Conservation (phyloP, 1,140 invertebrate species). For the Eumeta japonica region DNA sequence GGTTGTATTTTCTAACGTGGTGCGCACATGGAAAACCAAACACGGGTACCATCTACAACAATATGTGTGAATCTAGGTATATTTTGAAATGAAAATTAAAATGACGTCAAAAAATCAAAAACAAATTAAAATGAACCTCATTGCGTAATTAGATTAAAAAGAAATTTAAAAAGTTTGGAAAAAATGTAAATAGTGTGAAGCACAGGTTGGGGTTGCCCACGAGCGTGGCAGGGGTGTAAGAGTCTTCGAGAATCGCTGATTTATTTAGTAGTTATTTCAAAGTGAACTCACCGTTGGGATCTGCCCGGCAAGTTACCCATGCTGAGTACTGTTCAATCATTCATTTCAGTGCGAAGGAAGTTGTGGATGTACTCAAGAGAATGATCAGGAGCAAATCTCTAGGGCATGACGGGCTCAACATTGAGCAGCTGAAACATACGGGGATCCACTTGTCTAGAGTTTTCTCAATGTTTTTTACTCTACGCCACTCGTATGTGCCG, state of each 20-base stretch:
- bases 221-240: not conserved
- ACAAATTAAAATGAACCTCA: constrained; percentile 3
- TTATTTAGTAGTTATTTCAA: constrained; percentile 2
- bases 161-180: constrained; percentile 1
- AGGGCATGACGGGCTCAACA: constrained; percentile 4
- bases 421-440: constrained; percentile 1
- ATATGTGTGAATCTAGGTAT: not conserved
- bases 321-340: not conserved
- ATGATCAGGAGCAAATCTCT: constrained; percentile 1
- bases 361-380: not conserved
- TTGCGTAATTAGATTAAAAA: not conserved
- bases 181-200: not conserved
- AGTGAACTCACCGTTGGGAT: constrained; percentile 2
- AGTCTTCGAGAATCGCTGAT: not conserved
- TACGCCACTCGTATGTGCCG: too few species aligned
- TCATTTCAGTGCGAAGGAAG: not conserved
- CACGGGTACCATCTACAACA: not conserved
- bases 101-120: constrained; percentile 5
- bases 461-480: constrained; percentile 1
- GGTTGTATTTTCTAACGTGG: not conserved
- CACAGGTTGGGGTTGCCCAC: not conserved
- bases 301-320: not conserved
- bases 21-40: not conserved
- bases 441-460: constrained; percentile 1
- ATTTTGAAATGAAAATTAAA: too few species aligned